These are phyloP conservation scores for Patagioenas fasciata DNA, from an alignment of 2,113 vertebrate genomes.

Conservation along the genomic window DNA sequence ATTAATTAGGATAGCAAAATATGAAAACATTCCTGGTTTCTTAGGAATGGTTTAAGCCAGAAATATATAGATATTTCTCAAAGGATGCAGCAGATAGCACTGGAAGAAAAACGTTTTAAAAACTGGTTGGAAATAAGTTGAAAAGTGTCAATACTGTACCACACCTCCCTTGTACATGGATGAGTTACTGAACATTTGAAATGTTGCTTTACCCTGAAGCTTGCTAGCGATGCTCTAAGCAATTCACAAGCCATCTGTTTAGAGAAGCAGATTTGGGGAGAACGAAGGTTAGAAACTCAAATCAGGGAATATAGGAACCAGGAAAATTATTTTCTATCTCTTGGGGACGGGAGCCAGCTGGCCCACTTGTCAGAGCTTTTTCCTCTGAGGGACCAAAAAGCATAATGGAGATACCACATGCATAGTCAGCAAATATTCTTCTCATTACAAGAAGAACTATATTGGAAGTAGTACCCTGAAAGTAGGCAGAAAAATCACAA, in stretches of 20 bases:
- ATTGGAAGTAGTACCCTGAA: not conserved
- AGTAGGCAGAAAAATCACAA: not conserved
- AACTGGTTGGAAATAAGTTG: not conserved
- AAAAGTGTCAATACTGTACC: not conserved
- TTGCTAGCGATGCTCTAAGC: not conserved
- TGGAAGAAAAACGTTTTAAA: not conserved
- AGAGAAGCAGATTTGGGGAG: not conserved
- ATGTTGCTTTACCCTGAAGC: not conserved
- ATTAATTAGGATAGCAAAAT: not conserved
- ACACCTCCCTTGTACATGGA: accelerated
- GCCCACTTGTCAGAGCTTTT: not conserved
- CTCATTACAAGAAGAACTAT: not conserved
- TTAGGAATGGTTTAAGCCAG: not conserved
- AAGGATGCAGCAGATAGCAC: not conserved
- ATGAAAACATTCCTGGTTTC: not conserved
- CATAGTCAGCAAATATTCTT: not conserved
- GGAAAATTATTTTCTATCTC: not conserved
- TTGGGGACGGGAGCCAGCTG: not conserved
- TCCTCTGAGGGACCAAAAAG: not conserved
- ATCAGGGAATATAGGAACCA: not conserved
- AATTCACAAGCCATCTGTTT: not conserved
- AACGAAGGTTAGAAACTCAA: not conserved
- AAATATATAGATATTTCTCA: not conserved
- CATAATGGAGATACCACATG: not conserved
- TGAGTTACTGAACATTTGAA: not conserved